These are phyloP conservation scores for Hephaestus fuliginosus DNA, from an alignment of 2,797 vertebrate genomes.

Conservation along the genomic window DNA sequence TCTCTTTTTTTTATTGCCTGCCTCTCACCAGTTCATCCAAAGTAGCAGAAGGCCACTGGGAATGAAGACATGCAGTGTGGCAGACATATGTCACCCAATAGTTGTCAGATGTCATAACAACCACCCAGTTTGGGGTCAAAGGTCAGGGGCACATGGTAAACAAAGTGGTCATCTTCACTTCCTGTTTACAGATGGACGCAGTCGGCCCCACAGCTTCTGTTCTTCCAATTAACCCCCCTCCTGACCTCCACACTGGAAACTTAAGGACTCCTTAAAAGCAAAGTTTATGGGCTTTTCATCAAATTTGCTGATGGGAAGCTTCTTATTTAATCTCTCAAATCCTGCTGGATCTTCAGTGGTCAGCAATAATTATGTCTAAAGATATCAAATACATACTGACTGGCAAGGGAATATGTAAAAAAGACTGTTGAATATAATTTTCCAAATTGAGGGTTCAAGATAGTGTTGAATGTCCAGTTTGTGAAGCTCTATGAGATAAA, in stretches of 20 bases:
- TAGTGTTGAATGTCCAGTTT: background rate
- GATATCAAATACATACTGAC: background rate
- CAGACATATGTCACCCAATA: slow-evolving; percentile 48
- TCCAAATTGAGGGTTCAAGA: too few species aligned
- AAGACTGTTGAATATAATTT: too few species aligned
- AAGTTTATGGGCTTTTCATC: background rate
- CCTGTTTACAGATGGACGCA: slow-evolving; percentile 74
- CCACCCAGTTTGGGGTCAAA: slow-evolving; percentile 70
- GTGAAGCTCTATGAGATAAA: background rate
- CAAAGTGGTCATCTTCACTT: slow-evolving; percentile 71
- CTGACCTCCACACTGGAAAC: slow-evolving; percentile 8
- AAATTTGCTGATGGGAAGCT: background rate
- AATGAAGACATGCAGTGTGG: slow-evolving; percentile 23
- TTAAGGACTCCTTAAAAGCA: background rate
- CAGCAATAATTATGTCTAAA: background rate
- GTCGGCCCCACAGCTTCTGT: slow-evolving; percentile 55
- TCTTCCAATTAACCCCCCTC: slow-evolving; percentile 24
- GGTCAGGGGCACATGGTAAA: slow-evolving; percentile 72
- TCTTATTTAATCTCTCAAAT: background rate
- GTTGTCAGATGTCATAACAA: slow-evolving; percentile 69
- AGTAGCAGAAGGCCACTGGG: slow-evolving; percentile 17
- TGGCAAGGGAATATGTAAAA: too few species aligned
- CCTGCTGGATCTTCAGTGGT: background rate
- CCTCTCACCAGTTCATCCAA: background rate
- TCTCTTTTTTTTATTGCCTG: background rate